Conservation (phyloP, 2,888 invertebrate species). For the Calameuta idolon region DNA sequence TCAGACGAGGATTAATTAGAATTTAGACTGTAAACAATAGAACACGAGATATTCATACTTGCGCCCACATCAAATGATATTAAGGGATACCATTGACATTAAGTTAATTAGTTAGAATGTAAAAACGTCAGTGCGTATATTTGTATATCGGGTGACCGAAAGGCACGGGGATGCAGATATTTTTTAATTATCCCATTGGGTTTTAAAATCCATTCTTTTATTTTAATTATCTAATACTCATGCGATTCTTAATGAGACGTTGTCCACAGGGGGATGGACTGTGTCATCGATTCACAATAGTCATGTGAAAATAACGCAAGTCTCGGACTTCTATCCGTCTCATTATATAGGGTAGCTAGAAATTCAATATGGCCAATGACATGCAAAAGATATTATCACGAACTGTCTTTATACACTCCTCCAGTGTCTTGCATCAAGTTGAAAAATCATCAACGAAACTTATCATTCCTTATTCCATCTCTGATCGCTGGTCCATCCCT, state of each 20-base stretch:
- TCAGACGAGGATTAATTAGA: neutral
- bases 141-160: constrained; percentile 12
- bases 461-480: neutral
- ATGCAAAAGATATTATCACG: neutral
- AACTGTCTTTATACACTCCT: neutral
- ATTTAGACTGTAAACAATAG: neutral
- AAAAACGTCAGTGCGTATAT: neutral
- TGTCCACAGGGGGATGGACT: neutral
- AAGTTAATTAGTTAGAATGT: constrained; percentile 3
- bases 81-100: constrained; percentile 24
- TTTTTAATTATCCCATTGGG: constrained; percentile 14
- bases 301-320: neutral
- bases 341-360: neutral
- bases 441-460: neutral
- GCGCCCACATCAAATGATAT: constrained; percentile 24
- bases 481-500: neutral
- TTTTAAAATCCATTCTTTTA: constrained; percentile 41
- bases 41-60: constrained; percentile 5
- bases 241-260: constrained; percentile 28
- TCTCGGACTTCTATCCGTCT: neutral
- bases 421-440: neutral
- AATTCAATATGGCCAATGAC: neutral
- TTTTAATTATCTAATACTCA: constrained; percentile 52
- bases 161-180: neutral
- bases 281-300: neutral